Percentiles rank a stretch among this genome's conserved stretches.
phyloP scores from a whole-genome alignment of 2,113 vertebrate species.

The Bos indicus region DNA sequence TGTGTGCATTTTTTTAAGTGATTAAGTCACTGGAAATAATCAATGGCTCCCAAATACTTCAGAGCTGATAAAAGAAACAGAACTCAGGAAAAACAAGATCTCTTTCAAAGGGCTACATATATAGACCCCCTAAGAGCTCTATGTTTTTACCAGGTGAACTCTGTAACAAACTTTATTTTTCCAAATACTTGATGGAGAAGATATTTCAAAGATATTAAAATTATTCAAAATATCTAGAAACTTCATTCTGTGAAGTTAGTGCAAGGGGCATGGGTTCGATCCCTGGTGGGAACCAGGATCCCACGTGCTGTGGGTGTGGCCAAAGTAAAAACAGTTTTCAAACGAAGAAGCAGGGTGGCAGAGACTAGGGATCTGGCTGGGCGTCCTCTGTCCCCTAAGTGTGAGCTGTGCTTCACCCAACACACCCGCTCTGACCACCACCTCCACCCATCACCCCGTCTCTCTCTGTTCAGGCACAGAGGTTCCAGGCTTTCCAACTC shows the following conservation, averaged over 20 bases:
- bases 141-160: background rate
- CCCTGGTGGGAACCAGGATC: background rate
- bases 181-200: background rate
- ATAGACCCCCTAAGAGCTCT: background rate
- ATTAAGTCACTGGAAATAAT: background rate
- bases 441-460: too few species aligned
- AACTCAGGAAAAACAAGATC: background rate
- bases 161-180: background rate
- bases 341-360: background rate
- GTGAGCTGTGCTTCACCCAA: fast-evolving
- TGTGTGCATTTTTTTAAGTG: background rate
- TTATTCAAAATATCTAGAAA: background rate
- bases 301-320: fast-evolving
- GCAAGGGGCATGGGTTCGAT: background rate
- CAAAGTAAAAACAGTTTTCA: background rate
- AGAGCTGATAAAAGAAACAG: background rate
- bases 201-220: background rate
- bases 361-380: fast-evolving
- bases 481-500: background rate
- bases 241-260: background rate
- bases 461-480: too few species aligned
- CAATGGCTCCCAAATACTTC: background rate
- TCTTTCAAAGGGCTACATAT: background rate
- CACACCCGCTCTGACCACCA: fast-evolving
- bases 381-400: fast-evolving